These are phyloP conservation scores for Biston betularia DNA, from an alignment of 2,888 invertebrate genomes.

Conservation along the genomic window DNA sequence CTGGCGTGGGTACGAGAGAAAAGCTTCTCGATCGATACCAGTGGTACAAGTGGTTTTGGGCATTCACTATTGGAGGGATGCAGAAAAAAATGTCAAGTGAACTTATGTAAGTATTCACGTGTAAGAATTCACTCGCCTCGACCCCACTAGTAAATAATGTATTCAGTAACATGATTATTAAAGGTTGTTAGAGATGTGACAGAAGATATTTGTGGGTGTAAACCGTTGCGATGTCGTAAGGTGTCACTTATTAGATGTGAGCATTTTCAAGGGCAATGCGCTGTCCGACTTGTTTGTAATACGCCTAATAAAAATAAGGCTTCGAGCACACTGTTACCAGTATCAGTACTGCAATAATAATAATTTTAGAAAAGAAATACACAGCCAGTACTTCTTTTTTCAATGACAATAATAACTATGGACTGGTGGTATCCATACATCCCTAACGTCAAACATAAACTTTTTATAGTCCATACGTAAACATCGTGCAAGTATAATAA, in stretches of 20 bases:
- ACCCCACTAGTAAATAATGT: slow-evolving; percentile 52
- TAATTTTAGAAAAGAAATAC: not conserved
- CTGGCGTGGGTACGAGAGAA: too few species aligned
- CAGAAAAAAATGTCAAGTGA: not conserved
- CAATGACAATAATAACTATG: too few species aligned
- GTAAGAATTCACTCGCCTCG: slow-evolving; percentile 9
- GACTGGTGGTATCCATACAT: too few species aligned
- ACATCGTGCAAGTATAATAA: too few species aligned
- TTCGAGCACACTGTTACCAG: slow-evolving; percentile 9
- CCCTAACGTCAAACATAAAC: too few species aligned
- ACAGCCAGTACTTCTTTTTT: too few species aligned
- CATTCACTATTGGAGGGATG: too few species aligned
- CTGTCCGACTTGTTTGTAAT: slow-evolving; percentile 69
- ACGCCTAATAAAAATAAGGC: slow-evolving; percentile 53
- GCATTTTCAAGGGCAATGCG: slow-evolving; percentile 69
- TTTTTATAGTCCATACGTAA: too few species aligned
- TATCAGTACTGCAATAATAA: not conserved
- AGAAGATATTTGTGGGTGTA: slow-evolving; percentile 72
- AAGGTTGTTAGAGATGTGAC: slow-evolving; percentile 64
- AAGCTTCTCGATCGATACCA: too few species aligned
- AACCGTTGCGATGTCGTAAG: slow-evolving; percentile 63
- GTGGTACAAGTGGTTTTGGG: too few species aligned
- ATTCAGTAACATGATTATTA: slow-evolving; percentile 66
- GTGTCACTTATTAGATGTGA: slow-evolving; percentile 67
- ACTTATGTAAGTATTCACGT: slow-evolving; percentile 4